Base-by-base conservation (phyloP, 2,113 vertebrate species). In the Pelecanus crispus region DNA sequence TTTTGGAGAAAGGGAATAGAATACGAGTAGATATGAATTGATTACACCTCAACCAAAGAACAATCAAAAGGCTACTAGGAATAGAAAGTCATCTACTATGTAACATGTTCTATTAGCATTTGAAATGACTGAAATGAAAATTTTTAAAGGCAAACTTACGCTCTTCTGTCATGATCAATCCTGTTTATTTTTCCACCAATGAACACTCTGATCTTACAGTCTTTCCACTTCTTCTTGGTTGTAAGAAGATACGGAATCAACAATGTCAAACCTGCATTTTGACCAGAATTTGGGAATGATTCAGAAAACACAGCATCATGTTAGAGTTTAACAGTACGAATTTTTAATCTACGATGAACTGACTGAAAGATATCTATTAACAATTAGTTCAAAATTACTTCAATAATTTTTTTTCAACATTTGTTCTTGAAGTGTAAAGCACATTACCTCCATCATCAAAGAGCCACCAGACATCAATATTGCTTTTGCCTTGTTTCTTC, bases 381-480 rank as follows among this genome's bases (percentile, higher is more conserved):
- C 2, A 80, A 44, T 17, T 55, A 66, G 70, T 42, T 22, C 13
- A 82, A 63, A 79, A 62, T 50, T 4, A 84, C 9, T 20, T 38
- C 12, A 31, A 1, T 36, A 3, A 4, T n/a, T 34, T 70, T 82
- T 58, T 26, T 9, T 3, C 3, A 50, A 40, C 10, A 17, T 10
- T 66, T 74, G 8, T 40, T 88, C 81, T 50, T 34, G 2, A 61
- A 77, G 10, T 45, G 42, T 13, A 34, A 78, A 63, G 29, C 32
- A 92, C 58, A 97, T 98, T 97, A 99, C 99, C 99, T 94, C 99
- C 99, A 83, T 99, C 99, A 92, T 99, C 99, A 97, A 99, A 99
- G 91, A 99, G 99, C 99, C 99, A 99, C 99, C 99, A 99, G 25
- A 99, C 99, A 12, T 99, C 99, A 96, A 99, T 99, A 11, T 99